A percentile compares a stretch with the other conserved stretches of the same genome.
phyloP scores from a whole-genome alignment of 2,797 vertebrate species.

The Furcifer pardalis region DNA sequence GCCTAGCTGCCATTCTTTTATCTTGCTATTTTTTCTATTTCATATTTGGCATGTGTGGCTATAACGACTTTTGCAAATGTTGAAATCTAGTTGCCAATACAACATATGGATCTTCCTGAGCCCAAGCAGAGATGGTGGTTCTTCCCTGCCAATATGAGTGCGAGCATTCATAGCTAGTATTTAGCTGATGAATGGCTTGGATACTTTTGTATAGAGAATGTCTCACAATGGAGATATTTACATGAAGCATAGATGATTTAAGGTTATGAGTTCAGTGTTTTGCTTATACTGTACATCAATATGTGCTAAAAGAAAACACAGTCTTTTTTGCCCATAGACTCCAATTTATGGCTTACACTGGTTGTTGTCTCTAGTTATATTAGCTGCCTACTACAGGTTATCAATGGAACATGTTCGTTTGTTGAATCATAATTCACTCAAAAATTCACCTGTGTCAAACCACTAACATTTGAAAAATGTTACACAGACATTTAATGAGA shows the following conservation, averaged over 20 bases:
- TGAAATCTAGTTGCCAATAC: constrained; percentile 48
- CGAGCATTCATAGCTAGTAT: constrained; percentile 9
- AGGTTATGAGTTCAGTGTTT: background rate
- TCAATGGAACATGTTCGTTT: background rate
- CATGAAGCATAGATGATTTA: constrained; percentile 3
- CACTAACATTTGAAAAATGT: background rate
- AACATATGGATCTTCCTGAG: background rate
- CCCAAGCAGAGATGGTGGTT: background rate
- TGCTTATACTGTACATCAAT: background rate
- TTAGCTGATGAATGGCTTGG: constrained; percentile 14
- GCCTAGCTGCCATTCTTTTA: constrained; percentile 43
- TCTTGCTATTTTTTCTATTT: constrained; percentile 32
- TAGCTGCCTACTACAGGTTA: background rate
- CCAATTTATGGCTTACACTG: background rate
- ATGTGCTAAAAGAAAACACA: background rate
- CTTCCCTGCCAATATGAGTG: background rate
- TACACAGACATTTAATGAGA: background rate
- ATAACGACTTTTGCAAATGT: constrained; percentile 48
- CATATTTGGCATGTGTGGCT: constrained; percentile 50
- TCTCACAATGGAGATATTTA: background rate
- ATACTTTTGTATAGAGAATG: constrained; percentile 16
- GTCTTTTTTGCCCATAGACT: background rate
- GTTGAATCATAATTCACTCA: background rate
- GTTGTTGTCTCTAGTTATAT: background rate
- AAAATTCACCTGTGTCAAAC: background rate